A percentile compares a stretch with the other conserved stretches of the same genome.
Evolutionary conservation across 2,888 invertebrate species (phyloP).

Genomic region (Aethes cnicana): DNA sequence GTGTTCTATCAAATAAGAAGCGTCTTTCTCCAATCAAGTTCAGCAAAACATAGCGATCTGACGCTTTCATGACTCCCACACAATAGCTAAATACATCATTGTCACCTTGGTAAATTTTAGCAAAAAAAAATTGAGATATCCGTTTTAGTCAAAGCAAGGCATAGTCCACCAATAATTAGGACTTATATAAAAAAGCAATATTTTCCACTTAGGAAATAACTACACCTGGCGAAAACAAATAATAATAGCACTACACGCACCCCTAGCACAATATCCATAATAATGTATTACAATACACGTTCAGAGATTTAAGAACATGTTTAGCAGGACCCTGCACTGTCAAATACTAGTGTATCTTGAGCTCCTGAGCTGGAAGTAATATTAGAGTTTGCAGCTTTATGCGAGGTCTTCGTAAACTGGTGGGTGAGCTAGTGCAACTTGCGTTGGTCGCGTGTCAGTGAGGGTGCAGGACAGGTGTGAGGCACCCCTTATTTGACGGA

Average conservation of each 20-base stretch:
- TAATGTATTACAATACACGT: conserved; percentile 68
- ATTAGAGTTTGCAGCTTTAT: conserved; percentile 29
- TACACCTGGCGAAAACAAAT: conserved; percentile 37
- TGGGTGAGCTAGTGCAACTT: conserved; percentile 53
- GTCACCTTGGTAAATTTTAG: no score
- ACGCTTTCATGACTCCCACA: no score
- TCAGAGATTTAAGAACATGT: conserved; percentile 61
- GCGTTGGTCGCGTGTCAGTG: conserved; percentile 72
- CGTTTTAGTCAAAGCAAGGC: no score
- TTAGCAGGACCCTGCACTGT: conserved; percentile 52
- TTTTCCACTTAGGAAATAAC: background rate
- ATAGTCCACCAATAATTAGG: no score
- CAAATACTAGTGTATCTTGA: conserved; percentile 46
- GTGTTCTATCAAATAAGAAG: no score
- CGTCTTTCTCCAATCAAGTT: no score
- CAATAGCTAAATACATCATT: no score
- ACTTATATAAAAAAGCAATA: no score
- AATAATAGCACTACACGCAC: conserved; percentile 54
- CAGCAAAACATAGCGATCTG: no score
- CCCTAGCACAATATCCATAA: conserved; percentile 62
- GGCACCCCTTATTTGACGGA: conserved; percentile 75
- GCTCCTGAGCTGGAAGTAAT: conserved; percentile 34
- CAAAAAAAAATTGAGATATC: conserved; percentile 25
- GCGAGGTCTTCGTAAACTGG: conserved; percentile 54
- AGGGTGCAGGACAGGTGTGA: conserved; percentile 78